A percentile compares a stretch with the other conserved stretches of the same genome.
These are phyloP conservation scores for Cuculus canorus DNA, from an alignment of 2,797 vertebrate species.

Conservation along the genomic window DNA sequence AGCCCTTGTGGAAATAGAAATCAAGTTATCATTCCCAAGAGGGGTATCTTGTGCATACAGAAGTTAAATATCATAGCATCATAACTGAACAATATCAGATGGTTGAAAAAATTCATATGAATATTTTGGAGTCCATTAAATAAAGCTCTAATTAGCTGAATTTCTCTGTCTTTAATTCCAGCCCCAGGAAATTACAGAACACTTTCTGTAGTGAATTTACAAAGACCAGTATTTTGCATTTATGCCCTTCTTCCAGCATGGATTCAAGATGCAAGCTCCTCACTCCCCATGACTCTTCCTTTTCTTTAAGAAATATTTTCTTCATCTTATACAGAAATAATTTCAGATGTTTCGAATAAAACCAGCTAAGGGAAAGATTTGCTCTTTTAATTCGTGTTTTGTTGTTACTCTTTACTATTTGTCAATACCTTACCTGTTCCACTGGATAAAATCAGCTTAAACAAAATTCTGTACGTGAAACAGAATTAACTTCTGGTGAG, in stretches of 20 bases:
- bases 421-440: background rate
- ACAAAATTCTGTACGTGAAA: background rate
- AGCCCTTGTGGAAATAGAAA: background rate
- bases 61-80: background rate
- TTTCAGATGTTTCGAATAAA: background rate
- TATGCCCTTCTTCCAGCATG: background rate
- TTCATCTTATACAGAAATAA: background rate
- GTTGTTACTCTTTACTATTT: background rate
- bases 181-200: background rate
- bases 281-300: rapidly evolving
- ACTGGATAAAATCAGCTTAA: background rate
- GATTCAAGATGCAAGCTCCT: background rate
- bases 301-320: background rate
- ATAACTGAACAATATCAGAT: background rate
- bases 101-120: background rate
- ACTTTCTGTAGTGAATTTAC: background rate
- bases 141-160: background rate
- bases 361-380: background rate
- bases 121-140: background rate
- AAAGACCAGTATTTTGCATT: background rate
- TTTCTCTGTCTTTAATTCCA: background rate
- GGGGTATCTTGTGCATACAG: background rate
- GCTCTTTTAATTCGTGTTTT: background rate
- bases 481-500: background rate
- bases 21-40: background rate